Evolutionary conservation across 2,888 invertebrate genomes (phyloP), one percentile per base, ranked within the genome.

Genomic region (Ceraclea dissimilis): DNA sequence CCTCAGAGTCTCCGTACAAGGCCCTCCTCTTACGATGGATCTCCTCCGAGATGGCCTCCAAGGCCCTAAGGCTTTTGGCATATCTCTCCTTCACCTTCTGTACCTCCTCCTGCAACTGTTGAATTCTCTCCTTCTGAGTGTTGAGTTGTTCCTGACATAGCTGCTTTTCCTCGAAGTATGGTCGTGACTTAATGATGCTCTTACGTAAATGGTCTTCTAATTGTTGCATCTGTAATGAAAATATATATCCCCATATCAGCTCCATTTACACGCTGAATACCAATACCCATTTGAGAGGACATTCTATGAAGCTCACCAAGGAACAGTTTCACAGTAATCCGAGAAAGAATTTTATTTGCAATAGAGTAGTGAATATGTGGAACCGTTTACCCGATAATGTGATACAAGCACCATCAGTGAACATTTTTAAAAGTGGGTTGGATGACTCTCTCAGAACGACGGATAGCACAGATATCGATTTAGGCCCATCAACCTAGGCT

Each of bases 21-120:
- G 83, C 83, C 52, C 79, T 71, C 10, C 86, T 76, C 67, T 83
- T 82, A 67, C 76, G 73, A 69, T 93, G 93, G 63, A 93, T 94
- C 67, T 93, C 92, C 73, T 94, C 93, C 8, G 94, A 94, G 60
- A 96, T 95, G 64, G 86, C 84, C 70, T 95, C 95, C 22, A 96
- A 77, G 62, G 87, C 85, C 63, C 86, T 85, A 47, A 96, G 77
- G 0, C 93, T 89, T 60, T 83, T 83, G 1, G 92, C 81, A 71
- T 96, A 95, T 49, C 86, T 83, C 61, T 74, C 78, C 71, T 96
- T 96, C 1, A 91, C 86, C 66, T 82, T 82, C 16, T 83, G 79
- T 49, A 96, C 89, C 52, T 88, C 85, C 55, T 82, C 80, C 66
- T 93, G 91, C 13, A 96, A 75, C 63, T 84, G 83, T 65, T 89